Conservation (phyloP, 2,888 invertebrate genomes). For the Nesidiocoris tenuis region DNA sequence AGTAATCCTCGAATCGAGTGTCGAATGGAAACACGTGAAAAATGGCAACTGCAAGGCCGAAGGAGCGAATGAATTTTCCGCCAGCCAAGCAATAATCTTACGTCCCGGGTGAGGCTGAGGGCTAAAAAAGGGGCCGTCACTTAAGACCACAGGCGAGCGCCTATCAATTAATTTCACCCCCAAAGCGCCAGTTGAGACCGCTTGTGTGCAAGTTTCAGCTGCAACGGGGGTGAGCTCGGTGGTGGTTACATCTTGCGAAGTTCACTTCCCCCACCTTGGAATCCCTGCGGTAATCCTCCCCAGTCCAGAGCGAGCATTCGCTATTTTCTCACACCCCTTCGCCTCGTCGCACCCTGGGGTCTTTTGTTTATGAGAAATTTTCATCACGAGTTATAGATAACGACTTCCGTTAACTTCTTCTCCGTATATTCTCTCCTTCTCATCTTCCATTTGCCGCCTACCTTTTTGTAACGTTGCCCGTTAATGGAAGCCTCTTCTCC, state of each 20-base stretch:
- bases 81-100: not conserved
- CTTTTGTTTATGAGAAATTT: conserved; percentile 26
- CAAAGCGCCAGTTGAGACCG: not conserved
- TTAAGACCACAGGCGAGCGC: not conserved
- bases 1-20: too few relatives aligned
- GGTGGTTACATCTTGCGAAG: not conserved
- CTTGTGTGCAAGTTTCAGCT: not conserved
- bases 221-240: not conserved
- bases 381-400: conserved; percentile 30
- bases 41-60: too few relatives aligned
- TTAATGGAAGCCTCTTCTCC: not conserved
- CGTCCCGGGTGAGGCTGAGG: not conserved
- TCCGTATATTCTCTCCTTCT: conserved; percentile 5
- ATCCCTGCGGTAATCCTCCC: not conserved
- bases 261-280: not conserved
- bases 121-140: not conserved
- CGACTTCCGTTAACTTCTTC: conserved; percentile 20
- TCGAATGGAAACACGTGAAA: too few relatives aligned
- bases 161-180: not conserved
- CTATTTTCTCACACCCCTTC: not conserved
- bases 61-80: not conserved
- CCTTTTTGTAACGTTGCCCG: not conserved
- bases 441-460: not conserved
- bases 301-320: conserved; percentile 1
- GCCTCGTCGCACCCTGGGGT: not conserved